These are phyloP conservation scores for Calonectris borealis DNA, from an alignment of 2,113 vertebrate species.

Conservation along the genomic window DNA sequence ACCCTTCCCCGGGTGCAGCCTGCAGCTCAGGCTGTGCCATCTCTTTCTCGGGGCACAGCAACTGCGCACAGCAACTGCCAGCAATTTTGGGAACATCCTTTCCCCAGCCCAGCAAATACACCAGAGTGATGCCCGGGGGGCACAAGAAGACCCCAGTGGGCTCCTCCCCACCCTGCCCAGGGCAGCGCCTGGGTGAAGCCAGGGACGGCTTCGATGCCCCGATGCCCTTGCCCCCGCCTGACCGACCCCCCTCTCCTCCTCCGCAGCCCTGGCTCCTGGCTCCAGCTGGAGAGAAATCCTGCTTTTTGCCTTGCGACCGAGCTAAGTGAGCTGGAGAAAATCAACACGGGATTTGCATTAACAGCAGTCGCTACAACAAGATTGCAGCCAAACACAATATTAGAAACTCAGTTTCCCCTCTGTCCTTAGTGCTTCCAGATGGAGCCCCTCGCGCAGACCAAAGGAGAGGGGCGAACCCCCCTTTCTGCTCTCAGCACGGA, in stretches of 20 bases:
- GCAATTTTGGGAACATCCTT: accelerated
- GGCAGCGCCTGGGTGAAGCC: accelerated
- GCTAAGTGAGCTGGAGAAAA: slow-evolving; percentile 15
- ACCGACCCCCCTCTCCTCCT: not conserved
- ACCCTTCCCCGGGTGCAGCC: not conserved
- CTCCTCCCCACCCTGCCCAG: accelerated
- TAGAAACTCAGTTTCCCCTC: slow-evolving; percentile 7
- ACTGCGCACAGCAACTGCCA: not conserved
- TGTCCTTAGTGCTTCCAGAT: slow-evolving; percentile 57
- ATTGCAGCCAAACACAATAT: slow-evolving; percentile 40
- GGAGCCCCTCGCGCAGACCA: not conserved
- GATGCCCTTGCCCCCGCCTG: accelerated
- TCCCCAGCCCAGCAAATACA: not conserved
- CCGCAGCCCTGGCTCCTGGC: not conserved
- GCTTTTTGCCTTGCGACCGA: not conserved
- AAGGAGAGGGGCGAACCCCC: not conserved
- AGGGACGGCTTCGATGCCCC: accelerated
- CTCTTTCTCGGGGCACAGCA: accelerated
- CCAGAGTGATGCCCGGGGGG: accelerated
- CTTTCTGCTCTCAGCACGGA: not conserved
- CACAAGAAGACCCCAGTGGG: accelerated
- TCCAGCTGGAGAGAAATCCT: slow-evolving; percentile 9
- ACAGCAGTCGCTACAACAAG: slow-evolving; percentile 58
- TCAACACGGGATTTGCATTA: slow-evolving; percentile 56
- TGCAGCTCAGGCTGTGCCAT: not conserved